These are phyloP conservation scores for Alsophila aescularia DNA, from an alignment of 2,888 invertebrate species.

Conservation along the genomic window DNA sequence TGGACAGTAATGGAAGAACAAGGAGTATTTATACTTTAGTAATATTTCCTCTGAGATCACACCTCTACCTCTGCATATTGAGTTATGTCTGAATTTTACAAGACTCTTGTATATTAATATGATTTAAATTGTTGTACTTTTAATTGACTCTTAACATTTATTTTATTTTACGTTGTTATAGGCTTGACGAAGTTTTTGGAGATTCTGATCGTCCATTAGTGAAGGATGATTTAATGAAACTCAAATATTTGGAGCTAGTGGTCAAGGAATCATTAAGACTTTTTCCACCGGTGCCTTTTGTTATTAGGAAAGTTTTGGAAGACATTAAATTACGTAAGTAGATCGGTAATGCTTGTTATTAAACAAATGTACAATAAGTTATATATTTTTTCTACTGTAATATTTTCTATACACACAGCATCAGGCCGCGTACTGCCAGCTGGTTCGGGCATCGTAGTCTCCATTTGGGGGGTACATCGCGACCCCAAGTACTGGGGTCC, in stretches of 20 bases:
- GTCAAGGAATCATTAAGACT: conserved; percentile 71
- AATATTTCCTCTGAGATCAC: too few species aligned
- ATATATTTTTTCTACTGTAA: background rate
- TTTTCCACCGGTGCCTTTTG: conserved; percentile 73
- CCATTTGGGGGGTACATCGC: conserved; percentile 80
- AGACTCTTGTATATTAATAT: too few species aligned
- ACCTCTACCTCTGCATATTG: too few species aligned
- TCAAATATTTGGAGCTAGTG: conserved; percentile 71
- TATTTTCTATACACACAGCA: conserved; percentile 46
- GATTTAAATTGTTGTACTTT: too few species aligned
- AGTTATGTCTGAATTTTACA: too few species aligned
- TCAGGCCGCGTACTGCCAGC: conserved; percentile 71
- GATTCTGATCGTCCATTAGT: conserved; percentile 62
- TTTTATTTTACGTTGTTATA: conserved; percentile 30
- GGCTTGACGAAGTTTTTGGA: conserved; percentile 64
- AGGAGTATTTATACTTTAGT: too few species aligned
- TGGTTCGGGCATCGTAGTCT: conserved; percentile 75
- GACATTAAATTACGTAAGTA: conserved; percentile 72
- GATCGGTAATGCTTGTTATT: background rate
- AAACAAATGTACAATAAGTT: background rate
- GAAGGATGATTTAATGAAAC: conserved; percentile 64
- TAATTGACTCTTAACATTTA: too few species aligned
- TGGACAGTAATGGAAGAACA: too few species aligned
- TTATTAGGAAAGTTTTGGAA: conserved; percentile 69
- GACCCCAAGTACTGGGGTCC: conserved; percentile 85